These are phyloP conservation scores for Apostichopus californicus DNA, from an alignment of 35 echinoderm and acorn worm genomes.

Conservation along the genomic window DNA sequence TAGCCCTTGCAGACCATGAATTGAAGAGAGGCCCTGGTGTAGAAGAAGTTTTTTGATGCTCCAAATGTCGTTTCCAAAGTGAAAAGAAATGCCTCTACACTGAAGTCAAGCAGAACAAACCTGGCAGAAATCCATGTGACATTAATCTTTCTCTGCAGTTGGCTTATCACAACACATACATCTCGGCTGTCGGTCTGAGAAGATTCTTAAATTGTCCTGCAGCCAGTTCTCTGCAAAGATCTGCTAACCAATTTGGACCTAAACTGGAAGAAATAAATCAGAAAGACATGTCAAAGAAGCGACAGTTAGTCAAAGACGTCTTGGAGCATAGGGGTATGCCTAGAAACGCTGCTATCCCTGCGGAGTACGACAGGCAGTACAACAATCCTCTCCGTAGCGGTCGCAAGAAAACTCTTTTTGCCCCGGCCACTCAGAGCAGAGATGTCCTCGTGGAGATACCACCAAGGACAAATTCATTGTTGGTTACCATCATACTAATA, in stretches of 20 bases:
- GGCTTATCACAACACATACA: not conserved
- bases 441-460: not conserved
- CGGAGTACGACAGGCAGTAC: conserved; percentile 7
- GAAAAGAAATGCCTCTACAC: not conserved
- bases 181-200: not conserved
- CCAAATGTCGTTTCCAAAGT: not conserved
- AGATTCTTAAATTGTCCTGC: not conserved
- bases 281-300: conserved; percentile 9
- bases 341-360: not conserved
- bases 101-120: not conserved
- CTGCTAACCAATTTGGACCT: not conserved
- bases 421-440: not conserved
- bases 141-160: not conserved
- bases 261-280: not conserved
- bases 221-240: not conserved
- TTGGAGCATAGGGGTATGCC: not conserved
- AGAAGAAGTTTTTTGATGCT: not conserved
- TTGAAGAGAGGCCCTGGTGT: not conserved
- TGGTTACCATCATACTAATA: too few relatives aligned
- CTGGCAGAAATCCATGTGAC: not conserved
- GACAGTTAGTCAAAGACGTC: not conserved
- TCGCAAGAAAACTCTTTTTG: not conserved
- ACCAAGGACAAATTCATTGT: not conserved
- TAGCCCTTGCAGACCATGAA: not conserved
- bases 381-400: not conserved